Percentiles rank a stretch among this genome's conserved stretches.
phyloP scores from a whole-genome alignment of 2,797 vertebrate species.

The Callimico goeldii region DNA sequence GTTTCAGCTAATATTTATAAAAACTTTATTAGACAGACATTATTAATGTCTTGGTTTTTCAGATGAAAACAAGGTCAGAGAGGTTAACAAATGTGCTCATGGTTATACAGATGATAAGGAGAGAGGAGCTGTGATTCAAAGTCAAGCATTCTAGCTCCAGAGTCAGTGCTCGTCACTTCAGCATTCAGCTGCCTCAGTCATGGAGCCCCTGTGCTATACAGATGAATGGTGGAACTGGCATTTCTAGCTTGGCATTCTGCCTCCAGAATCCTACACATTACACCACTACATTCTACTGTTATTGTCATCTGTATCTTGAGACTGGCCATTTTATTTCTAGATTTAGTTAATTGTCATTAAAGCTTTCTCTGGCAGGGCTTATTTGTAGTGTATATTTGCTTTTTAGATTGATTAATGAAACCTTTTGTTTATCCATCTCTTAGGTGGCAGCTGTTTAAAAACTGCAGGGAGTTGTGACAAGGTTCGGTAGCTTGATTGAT shows the following conservation, averaged over 20 bases:
- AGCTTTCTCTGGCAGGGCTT: background rate
- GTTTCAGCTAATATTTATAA: background rate
- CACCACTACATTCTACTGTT: background rate
- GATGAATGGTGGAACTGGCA: background rate
- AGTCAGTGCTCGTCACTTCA: background rate
- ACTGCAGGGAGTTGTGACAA: constrained; percentile 87
- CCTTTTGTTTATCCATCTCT: constrained; percentile 2
- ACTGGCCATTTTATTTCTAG: background rate
- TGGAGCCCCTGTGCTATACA: background rate
- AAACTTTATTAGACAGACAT: background rate
- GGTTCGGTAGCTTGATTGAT: constrained; percentile 91
- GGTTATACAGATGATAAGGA: background rate
- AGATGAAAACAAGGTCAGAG: background rate
- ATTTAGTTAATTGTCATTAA: background rate
- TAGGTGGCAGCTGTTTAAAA: constrained; percentile 83
- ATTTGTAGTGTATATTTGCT: background rate
- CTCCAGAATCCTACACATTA: background rate
- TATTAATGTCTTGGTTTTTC: background rate
- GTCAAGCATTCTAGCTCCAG: background rate
- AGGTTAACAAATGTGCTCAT: background rate
- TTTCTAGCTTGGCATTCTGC: background rate
- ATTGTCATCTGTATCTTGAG: background rate
- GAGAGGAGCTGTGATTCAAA: background rate
- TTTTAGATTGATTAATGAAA: background rate
- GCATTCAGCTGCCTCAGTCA: background rate